Percentiles rank a stretch among this genome's conserved stretches.
These are phyloP conservation scores for Rhyzopertha dominica DNA, from an alignment of 1,140 invertebrate species.

Conservation along the genomic window DNA sequence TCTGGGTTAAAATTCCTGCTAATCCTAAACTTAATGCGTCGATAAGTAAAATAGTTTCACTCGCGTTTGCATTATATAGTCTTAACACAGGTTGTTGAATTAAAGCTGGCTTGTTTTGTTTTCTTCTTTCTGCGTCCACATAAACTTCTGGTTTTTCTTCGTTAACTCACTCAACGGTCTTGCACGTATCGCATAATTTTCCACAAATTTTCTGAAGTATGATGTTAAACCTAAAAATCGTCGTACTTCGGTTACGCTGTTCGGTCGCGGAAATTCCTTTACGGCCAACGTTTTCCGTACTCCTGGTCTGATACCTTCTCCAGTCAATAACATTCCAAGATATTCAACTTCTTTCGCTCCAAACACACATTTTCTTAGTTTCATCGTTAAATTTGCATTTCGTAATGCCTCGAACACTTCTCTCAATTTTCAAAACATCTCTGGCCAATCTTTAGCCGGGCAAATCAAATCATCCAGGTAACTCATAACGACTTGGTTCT, in stretches of 20 bases:
- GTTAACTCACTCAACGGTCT: neutral
- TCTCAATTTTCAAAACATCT: too few species aligned
- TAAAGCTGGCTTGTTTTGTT: too few species aligned
- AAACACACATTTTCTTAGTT: conserved; percentile 6
- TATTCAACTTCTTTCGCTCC: conserved; percentile 1
- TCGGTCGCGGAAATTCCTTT: neutral
- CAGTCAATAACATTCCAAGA: neutral
- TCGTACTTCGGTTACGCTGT: neutral
- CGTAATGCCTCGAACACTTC: too few species aligned
- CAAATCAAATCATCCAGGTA: conserved; percentile 31
- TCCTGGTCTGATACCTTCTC: neutral
- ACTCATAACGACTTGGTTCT: conserved; percentile 22
- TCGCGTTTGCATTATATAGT: neutral
- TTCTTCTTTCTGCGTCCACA: too few species aligned
- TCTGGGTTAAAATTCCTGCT: conserved; percentile 4
- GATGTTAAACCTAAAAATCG: neutral
- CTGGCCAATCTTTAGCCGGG: too few species aligned
- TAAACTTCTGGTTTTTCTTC: too few species aligned
- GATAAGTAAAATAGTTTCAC: neutral
- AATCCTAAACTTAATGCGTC: neutral
- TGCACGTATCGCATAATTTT: neutral
- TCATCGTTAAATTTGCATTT: too few species aligned
- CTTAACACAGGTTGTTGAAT: neutral
- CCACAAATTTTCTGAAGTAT: conserved; percentile 4
- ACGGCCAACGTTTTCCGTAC: conserved; percentile 3